These are phyloP conservation scores for Dione juno DNA, from an alignment of 2,888 invertebrate genomes.

Conservation along the genomic window DNA sequence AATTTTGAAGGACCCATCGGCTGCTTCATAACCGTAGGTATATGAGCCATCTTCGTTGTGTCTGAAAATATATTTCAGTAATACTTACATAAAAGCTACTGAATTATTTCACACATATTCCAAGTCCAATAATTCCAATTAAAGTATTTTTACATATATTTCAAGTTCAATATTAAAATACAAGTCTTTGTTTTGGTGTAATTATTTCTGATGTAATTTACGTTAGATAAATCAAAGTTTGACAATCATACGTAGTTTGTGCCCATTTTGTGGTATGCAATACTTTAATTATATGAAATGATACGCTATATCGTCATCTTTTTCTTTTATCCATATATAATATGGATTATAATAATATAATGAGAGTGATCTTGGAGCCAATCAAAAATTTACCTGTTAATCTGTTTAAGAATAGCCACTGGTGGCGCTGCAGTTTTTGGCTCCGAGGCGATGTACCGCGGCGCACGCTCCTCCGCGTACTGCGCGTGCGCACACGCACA, in stretches of 20 bases:
- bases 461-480: slow-evolving; percentile 74
- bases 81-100: neutral
- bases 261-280: too few relatives aligned
- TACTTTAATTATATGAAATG: too few relatives aligned
- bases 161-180: too few relatives aligned
- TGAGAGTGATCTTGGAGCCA: neutral
- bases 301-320: too few relatives aligned
- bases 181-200: too few relatives aligned
- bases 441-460: slow-evolving; percentile 79
- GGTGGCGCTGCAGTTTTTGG: slow-evolving; percentile 85
- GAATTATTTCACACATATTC: neutral
- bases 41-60: slow-evolving; percentile 96
- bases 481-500: slow-evolving; percentile 66
- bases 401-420: slow-evolving; percentile 93
- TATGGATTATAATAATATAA: too few relatives aligned
- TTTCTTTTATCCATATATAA: too few relatives aligned
- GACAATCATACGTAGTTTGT: too few relatives aligned
- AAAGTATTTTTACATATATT: too few relatives aligned
- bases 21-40: slow-evolving; percentile 95
- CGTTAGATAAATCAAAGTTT: too few relatives aligned
- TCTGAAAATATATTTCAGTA: slow-evolving; percentile 68
- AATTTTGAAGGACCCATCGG: slow-evolving; percentile 94
- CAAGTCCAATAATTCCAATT: too few relatives aligned
- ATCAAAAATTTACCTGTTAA: slow-evolving; percentile 85
- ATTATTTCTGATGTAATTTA: too few relatives aligned